A percentile compares a stretch with the other conserved stretches of the same genome.
phyloP scores from a whole-genome alignment of 2,888 invertebrate species.

The Diplazon laetatorius region DNA sequence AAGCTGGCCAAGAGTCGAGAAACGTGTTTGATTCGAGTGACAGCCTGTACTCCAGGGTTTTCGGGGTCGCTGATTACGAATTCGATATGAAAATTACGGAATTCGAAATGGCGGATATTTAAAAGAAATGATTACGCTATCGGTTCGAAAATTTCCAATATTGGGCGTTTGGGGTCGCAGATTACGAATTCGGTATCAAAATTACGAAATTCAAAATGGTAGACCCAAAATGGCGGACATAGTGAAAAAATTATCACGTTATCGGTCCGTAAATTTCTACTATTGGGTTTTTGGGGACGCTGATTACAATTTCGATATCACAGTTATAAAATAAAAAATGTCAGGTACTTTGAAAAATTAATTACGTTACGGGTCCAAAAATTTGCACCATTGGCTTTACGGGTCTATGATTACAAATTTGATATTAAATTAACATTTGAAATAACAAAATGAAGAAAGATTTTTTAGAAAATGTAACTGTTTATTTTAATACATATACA shows the following conservation, averaged over 20 bases:
- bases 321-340: not conserved
- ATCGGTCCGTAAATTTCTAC: not conserved
- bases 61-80: no score
- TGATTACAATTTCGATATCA: constrained; percentile 10
- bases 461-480: constrained; percentile 11
- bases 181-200: constrained; percentile 9
- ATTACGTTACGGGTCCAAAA: no score
- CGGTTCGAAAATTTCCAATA: no score
- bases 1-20: no score
- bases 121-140: no score
- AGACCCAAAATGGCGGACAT: constrained; percentile 11
- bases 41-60: no score
- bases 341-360: no score
- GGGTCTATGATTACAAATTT: no score
- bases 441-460: constrained; percentile 13
- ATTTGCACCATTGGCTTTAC: no score
- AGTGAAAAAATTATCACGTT: not conserved
- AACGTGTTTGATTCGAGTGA: no score
- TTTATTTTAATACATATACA: not conserved
- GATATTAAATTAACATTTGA: constrained; percentile 3
- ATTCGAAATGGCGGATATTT: no score
- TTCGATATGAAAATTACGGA: no score
- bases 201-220: constrained; percentile 7
- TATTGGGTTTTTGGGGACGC: constrained; percentile 5
- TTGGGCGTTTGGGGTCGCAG: not conserved